Conservation (phyloP, 2,113 vertebrate genomes). For the Penelope pileata region DNA sequence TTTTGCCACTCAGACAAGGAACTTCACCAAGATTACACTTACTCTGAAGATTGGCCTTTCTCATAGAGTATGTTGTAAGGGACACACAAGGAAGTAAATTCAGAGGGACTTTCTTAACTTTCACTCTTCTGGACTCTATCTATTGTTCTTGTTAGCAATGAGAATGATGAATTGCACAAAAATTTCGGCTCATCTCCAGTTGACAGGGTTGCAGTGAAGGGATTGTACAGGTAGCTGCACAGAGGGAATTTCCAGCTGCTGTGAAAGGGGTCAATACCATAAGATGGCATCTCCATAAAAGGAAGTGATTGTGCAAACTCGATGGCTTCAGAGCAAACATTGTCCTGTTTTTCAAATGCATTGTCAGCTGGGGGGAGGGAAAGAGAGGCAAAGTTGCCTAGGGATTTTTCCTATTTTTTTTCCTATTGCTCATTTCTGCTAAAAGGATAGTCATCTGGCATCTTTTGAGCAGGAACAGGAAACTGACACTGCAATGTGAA, state of each 20-base stretch:
- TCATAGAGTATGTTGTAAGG: not conserved
- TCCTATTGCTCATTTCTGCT: constrained; percentile 22
- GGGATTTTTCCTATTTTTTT: not conserved
- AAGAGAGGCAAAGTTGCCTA: constrained; percentile 38
- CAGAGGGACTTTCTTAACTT: constrained; percentile 2
- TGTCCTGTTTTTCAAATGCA: constrained; percentile 39
- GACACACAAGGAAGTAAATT: not conserved
- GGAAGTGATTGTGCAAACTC: constrained; percentile 49
- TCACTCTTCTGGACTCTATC: not conserved
- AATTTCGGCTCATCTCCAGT: not conserved
- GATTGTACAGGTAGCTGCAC: not conserved
- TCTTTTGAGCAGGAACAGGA: constrained; percentile 25
- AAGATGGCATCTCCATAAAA: constrained; percentile 33
- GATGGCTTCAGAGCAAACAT: not conserved
- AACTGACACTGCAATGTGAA: constrained; percentile 16
- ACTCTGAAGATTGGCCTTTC: not conserved
- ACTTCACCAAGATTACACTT: not conserved
- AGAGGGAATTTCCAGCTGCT: constrained; percentile 11
- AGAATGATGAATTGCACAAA: not conserved
- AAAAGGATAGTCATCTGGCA: constrained; percentile 5
- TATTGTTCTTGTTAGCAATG: not conserved
- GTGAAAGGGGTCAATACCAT: not conserved
- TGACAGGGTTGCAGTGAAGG: not conserved
- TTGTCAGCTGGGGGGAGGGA: not conserved
- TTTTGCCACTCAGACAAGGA: not conserved